Percentiles rank a stretch among this genome's conserved stretches.
These are phyloP conservation scores for Eupithecia subumbrata DNA, from an alignment of 2,888 invertebrate species.

Conservation along the genomic window DNA sequence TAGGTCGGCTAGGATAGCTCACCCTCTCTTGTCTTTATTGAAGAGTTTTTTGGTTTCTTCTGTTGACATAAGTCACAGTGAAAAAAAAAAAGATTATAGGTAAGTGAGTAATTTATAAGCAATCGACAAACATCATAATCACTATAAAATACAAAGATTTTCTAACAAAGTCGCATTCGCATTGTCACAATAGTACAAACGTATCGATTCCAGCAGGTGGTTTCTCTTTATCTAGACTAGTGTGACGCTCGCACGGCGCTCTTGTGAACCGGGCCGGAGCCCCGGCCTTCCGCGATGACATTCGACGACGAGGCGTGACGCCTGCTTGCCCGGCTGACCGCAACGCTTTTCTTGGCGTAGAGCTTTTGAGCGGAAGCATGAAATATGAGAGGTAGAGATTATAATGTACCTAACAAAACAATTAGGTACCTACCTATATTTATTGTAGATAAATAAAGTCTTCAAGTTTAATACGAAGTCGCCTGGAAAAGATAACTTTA, in stretches of 20 bases:
- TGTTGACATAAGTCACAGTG: neutral
- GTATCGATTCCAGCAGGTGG: conserved; percentile 46
- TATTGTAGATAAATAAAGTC: neutral
- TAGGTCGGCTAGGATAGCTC: neutral
- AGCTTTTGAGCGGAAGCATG: conserved; percentile 1
- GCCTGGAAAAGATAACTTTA: no score
- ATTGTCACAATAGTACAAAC: conserved; percentile 25
- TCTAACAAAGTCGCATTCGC: neutral
- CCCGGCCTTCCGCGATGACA: conserved; percentile 44
- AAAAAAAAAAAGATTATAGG: neutral
- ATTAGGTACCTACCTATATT: neutral
- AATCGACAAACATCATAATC: no score
- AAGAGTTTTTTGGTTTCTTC: neutral
- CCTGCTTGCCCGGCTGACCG: conserved; percentile 45
- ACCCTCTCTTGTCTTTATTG: neutral
- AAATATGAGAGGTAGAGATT: neutral
- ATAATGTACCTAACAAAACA: neutral
- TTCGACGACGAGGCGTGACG: conserved; percentile 44
- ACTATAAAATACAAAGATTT: conserved; percentile 10
- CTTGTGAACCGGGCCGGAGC: conserved; percentile 65
- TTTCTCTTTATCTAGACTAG: conserved; percentile 63
- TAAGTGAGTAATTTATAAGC: no score
- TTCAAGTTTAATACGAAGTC: neutral
- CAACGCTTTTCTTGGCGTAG: conserved; percentile 12
- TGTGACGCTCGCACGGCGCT: conserved; percentile 63